A percentile compares a stretch with the other conserved stretches of the same genome.
Conservation (phyloP, 2,113 vertebrate genomes). For the Eulacestoma nigropectus region DNA sequence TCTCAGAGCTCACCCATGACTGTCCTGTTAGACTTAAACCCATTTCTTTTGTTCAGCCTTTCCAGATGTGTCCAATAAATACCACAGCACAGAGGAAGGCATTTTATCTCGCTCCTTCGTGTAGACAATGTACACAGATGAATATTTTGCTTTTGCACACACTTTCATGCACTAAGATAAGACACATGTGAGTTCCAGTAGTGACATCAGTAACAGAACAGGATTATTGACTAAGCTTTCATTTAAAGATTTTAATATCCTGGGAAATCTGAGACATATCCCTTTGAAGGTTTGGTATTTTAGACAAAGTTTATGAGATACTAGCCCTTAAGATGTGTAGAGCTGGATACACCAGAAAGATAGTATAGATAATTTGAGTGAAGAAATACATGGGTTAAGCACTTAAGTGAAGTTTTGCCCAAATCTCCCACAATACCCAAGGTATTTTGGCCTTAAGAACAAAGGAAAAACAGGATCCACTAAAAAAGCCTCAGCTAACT, state of each 20-base stretch:
- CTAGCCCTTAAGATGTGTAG: not conserved
- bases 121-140: not conserved
- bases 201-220: not conserved
- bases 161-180: not conserved
- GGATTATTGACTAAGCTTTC: conserved; percentile 9
- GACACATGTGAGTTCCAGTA: not conserved
- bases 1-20: not conserved
- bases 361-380: not conserved
- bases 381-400: not conserved
- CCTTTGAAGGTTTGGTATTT: conserved; percentile 6
- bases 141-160: not conserved
- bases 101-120: not conserved
- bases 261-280: not conserved
- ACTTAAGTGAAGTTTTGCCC: not conserved
- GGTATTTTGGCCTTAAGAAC: not conserved
- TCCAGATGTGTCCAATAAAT: conserved; percentile 6
- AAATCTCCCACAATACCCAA: not conserved
- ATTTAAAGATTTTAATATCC: not conserved
- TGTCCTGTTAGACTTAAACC: not conserved
- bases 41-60: not conserved
- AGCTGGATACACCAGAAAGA: not conserved
- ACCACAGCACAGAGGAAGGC: not conserved
- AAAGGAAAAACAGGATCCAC: not conserved
- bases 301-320: not conserved
- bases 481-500: not conserved